Conservation (phyloP, 2,113 vertebrate species). For the Salvelinus fontinalis region DNA sequence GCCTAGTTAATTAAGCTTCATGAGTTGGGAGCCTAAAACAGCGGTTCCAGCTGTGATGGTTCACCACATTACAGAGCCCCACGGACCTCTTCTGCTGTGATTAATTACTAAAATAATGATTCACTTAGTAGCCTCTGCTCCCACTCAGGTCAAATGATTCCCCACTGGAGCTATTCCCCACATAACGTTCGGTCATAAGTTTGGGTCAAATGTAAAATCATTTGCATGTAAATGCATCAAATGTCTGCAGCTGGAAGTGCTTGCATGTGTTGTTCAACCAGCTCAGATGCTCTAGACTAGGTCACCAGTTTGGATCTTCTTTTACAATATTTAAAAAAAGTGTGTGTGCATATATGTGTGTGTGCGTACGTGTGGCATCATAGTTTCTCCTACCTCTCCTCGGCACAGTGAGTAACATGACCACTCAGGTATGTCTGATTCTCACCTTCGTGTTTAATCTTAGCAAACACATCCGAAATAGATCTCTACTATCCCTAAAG, state of each 20-base stretch:
- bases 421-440: slow-evolving; percentile 7
- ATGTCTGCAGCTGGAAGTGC: slow-evolving; percentile 38
- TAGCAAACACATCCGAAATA: slow-evolving; percentile 23
- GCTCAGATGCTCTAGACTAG: not conserved
- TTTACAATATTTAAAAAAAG: too few species aligned
- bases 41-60: too few species aligned
- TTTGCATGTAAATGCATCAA: slow-evolving; percentile 23
- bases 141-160: slow-evolving; percentile 34
- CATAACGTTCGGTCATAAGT: not conserved
- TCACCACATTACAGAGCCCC: not conserved
- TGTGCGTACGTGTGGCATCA: too few species aligned
- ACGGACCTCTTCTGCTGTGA: not conserved
- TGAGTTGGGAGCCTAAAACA: too few species aligned
- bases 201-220: not conserved
- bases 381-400: too few species aligned
- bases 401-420: not conserved
- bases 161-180: too few species aligned
- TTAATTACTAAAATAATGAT: not conserved
- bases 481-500: not conserved
- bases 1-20: too few species aligned
- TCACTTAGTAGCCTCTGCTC: slow-evolving; percentile 17
- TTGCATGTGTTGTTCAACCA: not conserved
- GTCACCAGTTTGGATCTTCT: too few species aligned
- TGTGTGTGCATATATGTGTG: too few species aligned
- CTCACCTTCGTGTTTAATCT: not conserved